Conservation (phyloP, 2,888 invertebrate genomes). For the Tetrapedia diversipes region DNA sequence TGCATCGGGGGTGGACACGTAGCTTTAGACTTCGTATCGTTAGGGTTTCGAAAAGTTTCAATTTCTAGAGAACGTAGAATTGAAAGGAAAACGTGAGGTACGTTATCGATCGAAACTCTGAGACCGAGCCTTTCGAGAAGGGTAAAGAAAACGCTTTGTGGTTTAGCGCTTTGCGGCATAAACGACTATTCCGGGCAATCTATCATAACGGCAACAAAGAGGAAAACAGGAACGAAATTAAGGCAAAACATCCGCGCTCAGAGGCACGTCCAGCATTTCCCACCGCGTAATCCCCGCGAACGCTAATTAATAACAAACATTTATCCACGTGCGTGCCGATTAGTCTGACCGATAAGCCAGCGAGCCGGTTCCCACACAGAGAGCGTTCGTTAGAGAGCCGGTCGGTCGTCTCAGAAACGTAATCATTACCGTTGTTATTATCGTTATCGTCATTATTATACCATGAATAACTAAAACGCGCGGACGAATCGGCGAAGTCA, state of each 20-base stretch:
- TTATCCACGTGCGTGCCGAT: slow-evolving; percentile 47
- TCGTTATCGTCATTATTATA: slow-evolving; percentile 72
- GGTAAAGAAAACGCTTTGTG: too few relatives aligned
- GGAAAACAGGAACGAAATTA: not conserved
- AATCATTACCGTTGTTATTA: slow-evolving; percentile 71
- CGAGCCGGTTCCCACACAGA: slow-evolving; percentile 54
- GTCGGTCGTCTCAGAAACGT: slow-evolving; percentile 51
- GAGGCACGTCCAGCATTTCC: slow-evolving; percentile 3
- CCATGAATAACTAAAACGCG: slow-evolving; percentile 68
- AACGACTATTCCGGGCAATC: too few relatives aligned
- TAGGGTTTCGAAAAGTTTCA: too few relatives aligned
- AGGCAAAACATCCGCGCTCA: not conserved
- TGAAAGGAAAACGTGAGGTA: too few relatives aligned
- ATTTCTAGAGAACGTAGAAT: too few relatives aligned
- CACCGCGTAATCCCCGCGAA: slow-evolving; percentile 21
- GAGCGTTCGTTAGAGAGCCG: slow-evolving; percentile 53
- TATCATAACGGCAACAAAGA: too few relatives aligned
- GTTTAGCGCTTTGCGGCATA: too few relatives aligned
- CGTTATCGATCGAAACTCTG: too few relatives aligned
- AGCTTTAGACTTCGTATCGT: too few relatives aligned
- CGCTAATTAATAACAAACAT: slow-evolving; percentile 55
- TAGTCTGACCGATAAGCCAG: slow-evolving; percentile 45
- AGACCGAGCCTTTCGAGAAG: too few relatives aligned
- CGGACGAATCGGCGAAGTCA: slow-evolving; percentile 65
- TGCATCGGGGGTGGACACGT: too few relatives aligned